phyloP scores from a whole-genome alignment of 2,113 vertebrate genomes.

The Corvus cornix region DNA sequence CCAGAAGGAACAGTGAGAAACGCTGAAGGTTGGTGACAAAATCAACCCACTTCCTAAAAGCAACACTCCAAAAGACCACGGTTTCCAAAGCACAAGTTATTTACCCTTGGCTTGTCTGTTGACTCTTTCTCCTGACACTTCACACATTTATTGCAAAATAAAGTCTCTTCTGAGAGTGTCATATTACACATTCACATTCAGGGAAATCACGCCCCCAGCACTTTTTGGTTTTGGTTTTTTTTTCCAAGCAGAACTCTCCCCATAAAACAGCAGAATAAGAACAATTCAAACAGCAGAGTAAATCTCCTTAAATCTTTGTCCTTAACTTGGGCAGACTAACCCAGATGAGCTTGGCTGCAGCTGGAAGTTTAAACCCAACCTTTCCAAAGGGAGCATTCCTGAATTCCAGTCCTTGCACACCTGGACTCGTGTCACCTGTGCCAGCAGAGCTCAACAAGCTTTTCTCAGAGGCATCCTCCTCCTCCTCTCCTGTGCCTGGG shows the following conservation, averaged over 20 bases:
- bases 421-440: accelerated
- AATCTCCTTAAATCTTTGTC: neutral
- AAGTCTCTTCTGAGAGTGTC: neutral
- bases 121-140: neutral
- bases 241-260: neutral
- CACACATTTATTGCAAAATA: neutral
- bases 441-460: neutral
- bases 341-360: neutral
- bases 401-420: neutral
- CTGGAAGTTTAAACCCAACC: neutral
- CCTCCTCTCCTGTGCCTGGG: neutral
- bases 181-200: neutral
- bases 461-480: neutral
- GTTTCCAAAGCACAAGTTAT: neutral
- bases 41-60: neutral
- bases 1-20: neutral
- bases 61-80: neutral
- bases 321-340: neutral
- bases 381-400: accelerated
- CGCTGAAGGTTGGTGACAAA: neutral
- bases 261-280: neutral
- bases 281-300: neutral
- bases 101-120: neutral
- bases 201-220: neutral
- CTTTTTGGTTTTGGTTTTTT: neutral